Evolutionary conservation across 1,140 invertebrate genomes (phyloP), one percentile per base, ranked within the genome.

Genomic region (Lepidurus apus): DNA sequence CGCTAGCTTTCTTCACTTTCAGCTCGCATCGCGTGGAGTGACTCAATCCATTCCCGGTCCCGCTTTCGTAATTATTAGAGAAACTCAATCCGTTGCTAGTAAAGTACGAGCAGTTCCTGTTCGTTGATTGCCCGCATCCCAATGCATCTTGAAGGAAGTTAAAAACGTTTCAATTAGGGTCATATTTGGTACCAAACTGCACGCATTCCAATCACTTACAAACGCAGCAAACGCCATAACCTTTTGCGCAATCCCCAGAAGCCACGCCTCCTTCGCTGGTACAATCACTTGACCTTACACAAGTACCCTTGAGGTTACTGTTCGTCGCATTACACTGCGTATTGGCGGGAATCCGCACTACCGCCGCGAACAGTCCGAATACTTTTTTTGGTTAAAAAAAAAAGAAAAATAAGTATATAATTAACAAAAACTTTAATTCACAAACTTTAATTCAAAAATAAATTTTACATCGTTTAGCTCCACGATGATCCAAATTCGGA

Each of bases 51-150:
- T 65, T 65, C 6, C 53, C 53, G 13, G 17, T 65, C 17, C 21
- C 21, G 21, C 17, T 65, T 65, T 94, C 91, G 80, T 89, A 93
- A 1, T 87, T 83, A 10, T 89, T 88, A 1, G 93, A 93, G 85
- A 93, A 94, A 79, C 91, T 91, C 10, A 87, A 87, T 84, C 53
- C 53, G 53, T 65, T 65, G 53, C 94, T 94, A 7, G 94, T 92
- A 82, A 95, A 95, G 83, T 93, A 93, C 0, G 93, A 94, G 7
- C 91, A 91, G 83, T 95, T 95, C 82, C 93, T 90, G 24, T 87
- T 86, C 0, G 91, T 91, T 3, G 88, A 89, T 43, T 90, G 90
- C 0, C 93, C 93, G 81, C 93, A 95, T 17, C 53, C 53, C 53
- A 65, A n/a, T 0, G 90, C 89, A 24, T 89, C 88, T 80, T 92